Base-by-base conservation (phyloP, 2,113 vertebrate genomes). In the Salvelinus sp. region DNA sequence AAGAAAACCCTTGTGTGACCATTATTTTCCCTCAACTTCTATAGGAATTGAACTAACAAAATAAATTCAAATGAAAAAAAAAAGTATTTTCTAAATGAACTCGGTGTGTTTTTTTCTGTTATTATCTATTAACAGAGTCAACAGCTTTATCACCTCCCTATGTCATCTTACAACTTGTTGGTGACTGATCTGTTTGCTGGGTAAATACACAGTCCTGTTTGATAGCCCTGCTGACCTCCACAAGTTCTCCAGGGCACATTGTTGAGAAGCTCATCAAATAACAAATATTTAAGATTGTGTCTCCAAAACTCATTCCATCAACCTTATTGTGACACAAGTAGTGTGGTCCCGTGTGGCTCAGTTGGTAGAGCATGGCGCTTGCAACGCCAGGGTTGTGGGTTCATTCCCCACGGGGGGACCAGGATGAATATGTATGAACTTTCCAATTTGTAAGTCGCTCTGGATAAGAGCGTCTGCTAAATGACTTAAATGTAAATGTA, bases 21-120 rank as follows among this genome's bases (percentile, higher is more conserved):
- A 83, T 91, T 86, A 89, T 92, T 91, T 88, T 92, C 91, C 92
- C 91, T 93, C 92, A 93, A 90, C 91, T 91, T 91, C 91, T 91
- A 92, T 94, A 94, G 93, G 90, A 93, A 90, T 88, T 90, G 76
- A 92, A 94, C 93, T 94, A 94, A 94, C 93, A 94, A 93, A 93
- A 94, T 94, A 94, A 94, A 94, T 90, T 87, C 77, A 92, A 87
- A 86, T 79, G 87, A 83, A 90, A 85, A 88, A 82, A 77, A 38
- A 44, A 12, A 7, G 74, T 83, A 25, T 76, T 54, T 72, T 60
- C 13, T 70, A 14, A n/a, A 20, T 80, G 2, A 44, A 44, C 9
- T 44, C 38, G 28, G 47, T 64, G 58, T 71, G 20, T 20, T 23
- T 44, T 50, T 50, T 20, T 20, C 23, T 54, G 6, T 20, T 33